Percentiles rank a stretch among this genome's conserved stretches.
Conservation (phyloP, 1,140 invertebrate genomes). For the Drosophila triauraria region DNA sequence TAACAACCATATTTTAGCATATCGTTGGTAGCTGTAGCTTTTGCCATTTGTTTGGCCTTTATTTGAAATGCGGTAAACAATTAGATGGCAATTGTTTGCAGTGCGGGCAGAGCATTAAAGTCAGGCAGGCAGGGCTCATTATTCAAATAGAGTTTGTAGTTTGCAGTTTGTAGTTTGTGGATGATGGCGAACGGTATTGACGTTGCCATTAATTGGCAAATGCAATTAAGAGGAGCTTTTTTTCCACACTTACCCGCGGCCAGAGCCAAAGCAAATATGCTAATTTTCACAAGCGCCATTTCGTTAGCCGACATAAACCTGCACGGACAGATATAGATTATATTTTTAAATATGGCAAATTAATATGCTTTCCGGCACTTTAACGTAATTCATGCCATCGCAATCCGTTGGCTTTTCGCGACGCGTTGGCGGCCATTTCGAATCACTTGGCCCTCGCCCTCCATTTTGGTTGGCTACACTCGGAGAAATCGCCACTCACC, state of each 20-base stretch:
- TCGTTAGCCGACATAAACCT: slow-evolving; percentile 61
- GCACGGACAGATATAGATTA: slow-evolving; percentile 54
- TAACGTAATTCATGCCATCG: slow-evolving; percentile 7
- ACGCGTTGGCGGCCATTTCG: slow-evolving; percentile 3
- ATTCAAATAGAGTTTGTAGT: slow-evolving; percentile 45
- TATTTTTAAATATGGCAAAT: slow-evolving; percentile 34
- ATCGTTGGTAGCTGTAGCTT: slow-evolving; percentile 15
- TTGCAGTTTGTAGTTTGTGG: neutral
- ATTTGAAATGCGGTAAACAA: slow-evolving; percentile 38
- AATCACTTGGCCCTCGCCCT: slow-evolving; percentile 36
- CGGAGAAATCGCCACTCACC: slow-evolving; percentile 46
- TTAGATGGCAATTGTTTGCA: slow-evolving; percentile 61
- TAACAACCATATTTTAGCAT: slow-evolving; percentile 51
- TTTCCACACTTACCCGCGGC: slow-evolving; percentile 71
- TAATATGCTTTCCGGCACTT: slow-evolving; percentile 34
- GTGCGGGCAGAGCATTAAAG: slow-evolving; percentile 37
- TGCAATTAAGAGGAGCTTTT: slow-evolving; percentile 36
- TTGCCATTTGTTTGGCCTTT: slow-evolving; percentile 32
- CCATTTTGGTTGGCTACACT: slow-evolving; percentile 12
- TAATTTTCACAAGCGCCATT: slow-evolving; percentile 79
- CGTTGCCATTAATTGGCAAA: slow-evolving; percentile 57
- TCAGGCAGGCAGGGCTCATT: slow-evolving; percentile 30
- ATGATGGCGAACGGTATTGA: slow-evolving; percentile 19
- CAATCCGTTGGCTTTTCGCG: neutral
- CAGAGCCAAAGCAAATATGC: slow-evolving; percentile 77